Conservation (phyloP, 2,888 invertebrate genomes). For the Rhabditoides inermis region DNA sequence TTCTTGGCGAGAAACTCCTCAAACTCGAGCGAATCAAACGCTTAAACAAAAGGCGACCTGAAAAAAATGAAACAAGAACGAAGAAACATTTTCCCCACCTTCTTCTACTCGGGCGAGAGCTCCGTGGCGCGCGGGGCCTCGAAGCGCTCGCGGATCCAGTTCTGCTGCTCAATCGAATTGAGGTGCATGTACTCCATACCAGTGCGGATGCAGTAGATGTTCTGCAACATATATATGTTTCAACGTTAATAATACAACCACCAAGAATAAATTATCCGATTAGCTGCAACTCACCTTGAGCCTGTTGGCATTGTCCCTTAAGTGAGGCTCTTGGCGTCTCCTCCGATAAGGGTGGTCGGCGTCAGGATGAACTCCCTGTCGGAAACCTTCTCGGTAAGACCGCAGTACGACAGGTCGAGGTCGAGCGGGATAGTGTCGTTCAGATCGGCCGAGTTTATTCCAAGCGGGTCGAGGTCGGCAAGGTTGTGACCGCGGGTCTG, state of each 20-base stretch:
- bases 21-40: conserved; percentile 82
- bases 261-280: background rate
- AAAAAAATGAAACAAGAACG: too few relatives aligned
- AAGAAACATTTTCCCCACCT: too few relatives aligned
- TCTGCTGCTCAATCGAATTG: conserved; percentile 93
- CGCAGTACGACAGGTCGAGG: conserved; percentile 86
- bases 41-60: conserved; percentile 83
- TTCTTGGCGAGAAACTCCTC: conserved; percentile 96
- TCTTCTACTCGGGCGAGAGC: conserved; percentile 79
- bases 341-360: conserved; percentile 91
- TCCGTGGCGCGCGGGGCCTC: conserved; percentile 79
- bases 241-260: conserved; percentile 2
- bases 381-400: conserved; percentile 71
- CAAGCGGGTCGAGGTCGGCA: conserved; percentile 94
- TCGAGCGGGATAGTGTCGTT: conserved; percentile 66
- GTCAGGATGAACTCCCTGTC: conserved; percentile 77
- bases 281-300: conserved; percentile 63
- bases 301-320: conserved; percentile 83
- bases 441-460: conserved; percentile 77
- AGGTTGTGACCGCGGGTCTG: conserved; percentile 97
- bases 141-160: conserved; percentile 86
- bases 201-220: conserved; percentile 90
- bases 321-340: conserved; percentile 65
- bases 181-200: conserved; percentile 99
- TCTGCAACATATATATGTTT: conserved; percentile 51